Evolutionary conservation across 1,140 invertebrate species (phyloP), one percentile per base, ranked within the genome.

Genomic region (Papilio dardanus): DNA sequence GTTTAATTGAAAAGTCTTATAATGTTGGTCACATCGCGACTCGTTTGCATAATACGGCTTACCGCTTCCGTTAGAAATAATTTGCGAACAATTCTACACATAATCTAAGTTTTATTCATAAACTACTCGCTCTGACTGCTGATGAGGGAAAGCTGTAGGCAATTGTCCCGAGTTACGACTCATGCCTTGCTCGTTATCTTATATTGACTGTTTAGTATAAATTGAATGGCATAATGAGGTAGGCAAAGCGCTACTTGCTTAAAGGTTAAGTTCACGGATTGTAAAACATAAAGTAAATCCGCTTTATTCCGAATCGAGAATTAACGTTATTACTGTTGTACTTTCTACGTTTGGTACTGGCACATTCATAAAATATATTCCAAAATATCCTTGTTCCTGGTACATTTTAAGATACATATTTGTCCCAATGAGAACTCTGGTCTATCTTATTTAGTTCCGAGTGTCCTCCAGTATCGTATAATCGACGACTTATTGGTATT

Each of bases 31-130:
- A 71, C 76, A 76, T 75, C 67, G 50, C 35, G 67, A 42, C 46
- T 69, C 65, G 37, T 77, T 75, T 76, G 73, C 75, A 77, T 77
- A 77, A 78, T 73, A 73, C 75, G 77, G 78, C 76, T 76, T 81
- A 74, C 76, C 75, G 76, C 76, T 77, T 79, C 78, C 78, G 78
- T 77, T 75, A 76, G 74, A 77, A 50, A 77, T 66, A 77, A 77
- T 79, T 79, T 73, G 78, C 78, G 75, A 79, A 79, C 76, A 74
- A 74, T 79, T 69, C 42, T 42, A 33, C 24, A 74, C 78, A 77
- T 75, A 58, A 74, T 75, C 78, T 46, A 30, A 69, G 68, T 42
- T 50, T 73, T 65, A 76, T 73, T 42, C 31, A 67, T 42, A 67
- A 69, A 62, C 40, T 69, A 40, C 46, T 76, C 35, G 76, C 67